Conservation (phyloP, 1,140 invertebrate species). For the Drosophila takahashii region DNA sequence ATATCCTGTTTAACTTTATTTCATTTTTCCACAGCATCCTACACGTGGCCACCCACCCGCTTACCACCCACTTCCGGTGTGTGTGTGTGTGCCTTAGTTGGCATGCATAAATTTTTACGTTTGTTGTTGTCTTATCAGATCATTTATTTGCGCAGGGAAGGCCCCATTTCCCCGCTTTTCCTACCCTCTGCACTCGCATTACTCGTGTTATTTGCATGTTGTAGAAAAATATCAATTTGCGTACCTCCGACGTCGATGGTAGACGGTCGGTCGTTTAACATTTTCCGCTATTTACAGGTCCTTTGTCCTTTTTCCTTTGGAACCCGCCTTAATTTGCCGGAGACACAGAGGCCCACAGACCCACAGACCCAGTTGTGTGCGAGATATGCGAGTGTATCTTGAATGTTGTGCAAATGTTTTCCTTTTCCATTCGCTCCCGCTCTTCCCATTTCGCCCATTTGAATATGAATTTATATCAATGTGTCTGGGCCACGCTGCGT, state of each 20-base stretch:
- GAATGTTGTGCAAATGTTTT: constrained; percentile 75
- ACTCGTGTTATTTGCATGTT: constrained; percentile 80
- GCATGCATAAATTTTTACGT: constrained; percentile 82
- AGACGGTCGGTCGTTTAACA: constrained; percentile 68
- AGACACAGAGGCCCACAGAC: constrained; percentile 14
- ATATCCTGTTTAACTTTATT: constrained; percentile 83
- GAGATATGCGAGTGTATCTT: constrained; percentile 62
- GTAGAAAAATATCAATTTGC: constrained; percentile 83
- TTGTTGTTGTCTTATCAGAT: constrained; percentile 83
- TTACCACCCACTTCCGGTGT: constrained; percentile 16
- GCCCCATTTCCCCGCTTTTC: not conserved
- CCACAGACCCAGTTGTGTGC: constrained; percentile 8
- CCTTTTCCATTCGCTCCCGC: not conserved
- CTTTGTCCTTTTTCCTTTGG: constrained; percentile 64
- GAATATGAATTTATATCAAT: constrained; percentile 81
- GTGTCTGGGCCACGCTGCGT: constrained; percentile 63
- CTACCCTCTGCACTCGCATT: constrained; percentile 47
- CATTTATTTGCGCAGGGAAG: constrained; percentile 63
- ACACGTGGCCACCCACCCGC: constrained; percentile 64
- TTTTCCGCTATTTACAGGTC: constrained; percentile 79
- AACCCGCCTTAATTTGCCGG: constrained; percentile 66
- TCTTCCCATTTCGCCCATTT: constrained; percentile 47
- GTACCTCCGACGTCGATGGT: constrained; percentile 65
- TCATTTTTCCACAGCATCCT: constrained; percentile 81
- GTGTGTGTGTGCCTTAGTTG: constrained; percentile 72